Percentiles rank a stretch among this genome's conserved stretches.
Conservation (phyloP, 2,113 vertebrate species). For the Tautogolabrus adspersus region DNA sequence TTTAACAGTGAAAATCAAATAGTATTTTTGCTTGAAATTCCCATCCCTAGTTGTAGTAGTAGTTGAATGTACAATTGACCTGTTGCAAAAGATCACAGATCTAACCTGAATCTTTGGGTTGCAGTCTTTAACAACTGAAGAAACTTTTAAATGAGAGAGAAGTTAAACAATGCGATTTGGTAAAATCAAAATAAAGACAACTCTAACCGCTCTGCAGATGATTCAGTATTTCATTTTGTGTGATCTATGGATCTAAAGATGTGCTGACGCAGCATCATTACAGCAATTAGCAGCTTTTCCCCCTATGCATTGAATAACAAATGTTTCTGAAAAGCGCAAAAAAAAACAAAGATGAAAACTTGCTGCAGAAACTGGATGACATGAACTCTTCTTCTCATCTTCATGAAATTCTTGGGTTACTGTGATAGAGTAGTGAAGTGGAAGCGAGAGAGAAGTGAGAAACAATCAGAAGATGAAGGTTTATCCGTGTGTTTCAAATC, state of each 20-base stretch:
- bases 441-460: slow-evolving; percentile 20
- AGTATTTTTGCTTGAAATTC: too few relatives aligned
- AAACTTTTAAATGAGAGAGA: background rate
- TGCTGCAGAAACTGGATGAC: slow-evolving; percentile 6
- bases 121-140: too few relatives aligned
- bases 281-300: background rate
- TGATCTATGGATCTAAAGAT: background rate
- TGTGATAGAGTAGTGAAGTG: slow-evolving; percentile 4
- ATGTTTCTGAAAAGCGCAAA: slow-evolving; percentile 18
- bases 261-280: slow-evolving; percentile 19
- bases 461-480: slow-evolving; percentile 59
- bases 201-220: background rate
- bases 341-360: slow-evolving; percentile 24
- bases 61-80: too few relatives aligned
- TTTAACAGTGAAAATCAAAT: too few relatives aligned
- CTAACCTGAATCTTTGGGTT: background rate
- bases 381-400: background rate
- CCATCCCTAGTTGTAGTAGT: too few relatives aligned
- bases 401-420: slow-evolving; percentile 11
- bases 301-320: background rate
- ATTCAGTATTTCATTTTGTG: background rate
- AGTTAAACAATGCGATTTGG: background rate
- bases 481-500: slow-evolving; percentile 62
- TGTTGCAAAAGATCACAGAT: background rate
- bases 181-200: background rate